phyloP scores from a whole-genome alignment of 2,888 invertebrate genomes.

The Tanytarsus gracilentus region DNA sequence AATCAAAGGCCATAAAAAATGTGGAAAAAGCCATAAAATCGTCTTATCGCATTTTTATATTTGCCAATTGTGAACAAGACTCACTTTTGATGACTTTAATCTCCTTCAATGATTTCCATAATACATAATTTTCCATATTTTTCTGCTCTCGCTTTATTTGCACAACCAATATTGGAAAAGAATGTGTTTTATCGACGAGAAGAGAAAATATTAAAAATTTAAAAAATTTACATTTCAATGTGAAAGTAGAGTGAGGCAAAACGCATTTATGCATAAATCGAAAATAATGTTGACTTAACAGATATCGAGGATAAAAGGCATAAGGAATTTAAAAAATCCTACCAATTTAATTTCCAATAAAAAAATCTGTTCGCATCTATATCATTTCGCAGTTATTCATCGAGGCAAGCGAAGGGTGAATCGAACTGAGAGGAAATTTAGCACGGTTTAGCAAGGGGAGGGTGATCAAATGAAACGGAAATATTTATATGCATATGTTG shows the following conservation, averaged over 20 bases:
- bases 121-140: background rate
- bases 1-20: conserved; percentile 29
- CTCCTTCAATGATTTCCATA: conserved; percentile 19
- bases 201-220: conserved; percentile 15
- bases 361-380: conserved; percentile 17
- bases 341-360: conserved; percentile 28
- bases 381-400: conserved; percentile 11
- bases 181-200: conserved; percentile 23
- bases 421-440: conserved; percentile 9
- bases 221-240: conserved; percentile 3
- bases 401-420: background rate
- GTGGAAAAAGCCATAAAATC: conserved; percentile 23
- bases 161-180: conserved; percentile 23
- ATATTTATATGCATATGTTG: conserved; percentile 26
- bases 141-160: background rate
- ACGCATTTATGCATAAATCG: conserved; percentile 21
- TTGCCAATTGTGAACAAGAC: conserved; percentile 23
- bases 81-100: conserved; percentile 25
- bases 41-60: conserved; percentile 24
- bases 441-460: conserved; percentile 10
- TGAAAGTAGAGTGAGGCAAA: background rate
- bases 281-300: conserved; percentile 18
- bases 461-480: conserved; percentile 28
- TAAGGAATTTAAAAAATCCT: conserved; percentile 23
- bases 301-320: background rate